phyloP scores from a whole-genome alignment of 2,888 invertebrate species.

The Parnassius glacialis region DNA sequence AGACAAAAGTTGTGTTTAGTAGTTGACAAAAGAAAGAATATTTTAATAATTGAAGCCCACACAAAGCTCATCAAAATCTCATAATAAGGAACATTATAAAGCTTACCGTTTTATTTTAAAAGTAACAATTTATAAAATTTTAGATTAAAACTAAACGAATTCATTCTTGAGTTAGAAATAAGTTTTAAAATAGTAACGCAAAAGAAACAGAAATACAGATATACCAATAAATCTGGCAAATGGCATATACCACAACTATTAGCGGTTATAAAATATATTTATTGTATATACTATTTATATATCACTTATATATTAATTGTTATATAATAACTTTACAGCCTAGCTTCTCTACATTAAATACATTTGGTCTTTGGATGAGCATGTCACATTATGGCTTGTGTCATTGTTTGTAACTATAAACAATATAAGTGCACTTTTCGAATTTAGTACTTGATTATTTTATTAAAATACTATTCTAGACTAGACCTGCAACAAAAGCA shows the following conservation, averaged over 20 bases:
- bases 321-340: slow-evolving; percentile 63
- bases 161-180: slow-evolving; percentile 42
- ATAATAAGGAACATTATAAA: slow-evolving; percentile 33
- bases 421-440: slow-evolving; percentile 77
- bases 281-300: slow-evolving; percentile 57
- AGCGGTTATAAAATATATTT: slow-evolving; percentile 50
- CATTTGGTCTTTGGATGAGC: slow-evolving; percentile 81
- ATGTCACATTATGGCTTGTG: slow-evolving; percentile 75
- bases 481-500: slow-evolving; percentile 65
- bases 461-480: slow-evolving; percentile 66
- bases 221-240: slow-evolving; percentile 41
- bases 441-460: slow-evolving; percentile 64
- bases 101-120: slow-evolving; percentile 47
- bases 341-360: slow-evolving; percentile 73
- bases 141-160: slow-evolving; percentile 58
- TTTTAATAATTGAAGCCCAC: not conserved
- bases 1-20: slow-evolving; percentile 50
- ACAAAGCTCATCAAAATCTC: slow-evolving; percentile 35
- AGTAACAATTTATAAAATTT: slow-evolving; percentile 67
- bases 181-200: slow-evolving; percentile 34
- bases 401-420: slow-evolving; percentile 69
- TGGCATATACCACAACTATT: slow-evolving; percentile 52
- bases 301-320: slow-evolving; percentile 53
- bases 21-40: not conserved
- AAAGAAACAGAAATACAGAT: slow-evolving; percentile 40